phyloP scores from a whole-genome alignment of 2,888 invertebrate genomes.

The Crioceris asparagi region DNA sequence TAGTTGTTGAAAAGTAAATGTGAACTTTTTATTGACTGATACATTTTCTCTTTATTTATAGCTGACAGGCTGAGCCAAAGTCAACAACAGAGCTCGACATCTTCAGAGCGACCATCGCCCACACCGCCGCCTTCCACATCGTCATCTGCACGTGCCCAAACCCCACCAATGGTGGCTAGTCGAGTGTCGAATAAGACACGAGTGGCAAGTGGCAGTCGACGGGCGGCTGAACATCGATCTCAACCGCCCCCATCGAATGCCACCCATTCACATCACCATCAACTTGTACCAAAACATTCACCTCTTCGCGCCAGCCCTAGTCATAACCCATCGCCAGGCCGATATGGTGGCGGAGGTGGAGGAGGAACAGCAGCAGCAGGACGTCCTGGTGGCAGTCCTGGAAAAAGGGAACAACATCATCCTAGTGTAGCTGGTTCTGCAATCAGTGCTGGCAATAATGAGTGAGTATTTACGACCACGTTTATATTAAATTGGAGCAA shows the following conservation, averaged over 20 bases:
- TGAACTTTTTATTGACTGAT: no score
- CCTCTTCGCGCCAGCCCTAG: slow-evolving; percentile 49
- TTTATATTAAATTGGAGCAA: no score
- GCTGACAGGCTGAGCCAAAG: slow-evolving; percentile 22
- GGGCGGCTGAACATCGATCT: slow-evolving; percentile 25
- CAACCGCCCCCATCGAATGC: background rate
- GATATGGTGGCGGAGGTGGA: no score
- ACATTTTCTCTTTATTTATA: no score
- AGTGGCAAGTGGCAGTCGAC: slow-evolving; percentile 26
- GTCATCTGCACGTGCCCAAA: slow-evolving; percentile 26
- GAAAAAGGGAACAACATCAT: no score
- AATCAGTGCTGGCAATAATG: slow-evolving; percentile 14
- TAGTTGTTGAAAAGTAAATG: no score
- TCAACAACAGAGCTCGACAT: slow-evolving; percentile 15
- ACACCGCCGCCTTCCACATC: slow-evolving; percentile 13
- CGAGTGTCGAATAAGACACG: slow-evolving; percentile 36
- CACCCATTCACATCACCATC: slow-evolving; percentile 17
- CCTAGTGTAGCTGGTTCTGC: no score
- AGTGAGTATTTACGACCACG: slow-evolving; percentile 15
- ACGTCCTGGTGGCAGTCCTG: no score
- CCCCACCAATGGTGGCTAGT: slow-evolving; percentile 30
- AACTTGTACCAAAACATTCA: slow-evolving; percentile 46
- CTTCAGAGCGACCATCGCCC: slow-evolving; percentile 8
- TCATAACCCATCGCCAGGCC: no score
- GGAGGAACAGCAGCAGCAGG: no score